Percentiles rank a stretch among this genome's conserved stretches.
These are phyloP conservation scores for Paedocypris micromegethes DNA, from an alignment of 2,797 vertebrate species.

Conservation along the genomic window DNA sequence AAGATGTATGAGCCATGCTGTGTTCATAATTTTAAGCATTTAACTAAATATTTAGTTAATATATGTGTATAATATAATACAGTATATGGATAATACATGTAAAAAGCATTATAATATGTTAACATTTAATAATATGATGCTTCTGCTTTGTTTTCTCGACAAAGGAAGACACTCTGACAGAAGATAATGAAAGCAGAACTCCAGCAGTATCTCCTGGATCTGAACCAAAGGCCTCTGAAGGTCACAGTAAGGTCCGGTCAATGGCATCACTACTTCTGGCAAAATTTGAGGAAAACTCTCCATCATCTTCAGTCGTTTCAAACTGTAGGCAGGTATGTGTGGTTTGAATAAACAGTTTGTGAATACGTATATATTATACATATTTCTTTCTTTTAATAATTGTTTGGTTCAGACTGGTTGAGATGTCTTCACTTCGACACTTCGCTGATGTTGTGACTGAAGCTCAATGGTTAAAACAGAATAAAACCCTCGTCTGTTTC, in stretches of 20 bases:
- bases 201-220: conserved; percentile 60
- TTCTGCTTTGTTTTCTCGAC: background rate
- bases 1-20: conserved; percentile 65
- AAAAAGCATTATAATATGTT: too few relatives aligned
- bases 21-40: too few relatives aligned
- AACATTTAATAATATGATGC: too few relatives aligned
- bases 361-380: background rate
- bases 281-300: conserved; percentile 79
- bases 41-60: too few relatives aligned
- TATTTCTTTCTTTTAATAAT: background rate
- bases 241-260: conserved; percentile 81
- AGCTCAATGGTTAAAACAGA: too few relatives aligned
- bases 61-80: too few relatives aligned
- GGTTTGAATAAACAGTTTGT: too few relatives aligned
- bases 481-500: too few relatives aligned
- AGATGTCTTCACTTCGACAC: too few relatives aligned
- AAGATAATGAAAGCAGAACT: conserved; percentile 59
- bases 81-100: too few relatives aligned
- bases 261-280: conserved; percentile 88
- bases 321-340: conserved; percentile 54
- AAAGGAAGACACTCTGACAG: conserved; percentile 67
- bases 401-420: background rate
- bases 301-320: conserved; percentile 39
- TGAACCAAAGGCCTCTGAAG: conserved; percentile 53
- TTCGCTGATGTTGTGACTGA: too few relatives aligned